Evolutionary conservation across 1,140 invertebrate genomes (phyloP), one percentile per base, ranked within the genome.

Genomic region (Megathymus violae): DNA sequence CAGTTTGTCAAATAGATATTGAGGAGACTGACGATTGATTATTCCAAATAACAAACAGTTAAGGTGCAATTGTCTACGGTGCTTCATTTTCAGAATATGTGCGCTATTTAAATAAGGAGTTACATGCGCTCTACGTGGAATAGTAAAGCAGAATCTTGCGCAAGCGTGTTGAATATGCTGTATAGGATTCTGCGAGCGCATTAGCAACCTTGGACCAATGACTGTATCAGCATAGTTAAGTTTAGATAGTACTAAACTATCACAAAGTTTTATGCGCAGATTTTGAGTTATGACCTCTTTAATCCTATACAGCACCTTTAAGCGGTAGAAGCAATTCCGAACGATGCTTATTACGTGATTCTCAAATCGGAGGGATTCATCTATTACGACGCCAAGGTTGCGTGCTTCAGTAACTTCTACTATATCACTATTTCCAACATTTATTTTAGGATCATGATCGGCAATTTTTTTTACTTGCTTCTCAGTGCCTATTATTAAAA

Each of bases 161-260:
- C 56, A 61, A 0, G 56, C 48, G 40, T 64, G 56, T 50, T 60
- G 67, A 14, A 69, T 43, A 13, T 58, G 41, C 14, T 69, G 67
- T 1, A 62, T 61, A 3, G 62, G 15, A n/a, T 52, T 34, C 41
- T 48, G 25, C 10, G 51, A 50, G 27, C 41, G 11, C 1, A 9
- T 25, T 0, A 69, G 13, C 11, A 65, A 19, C 17, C 67, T 16
- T 16, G 62, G 67, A 0, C 62, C 59, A 19, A 46, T 36, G 1
- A 70, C 58, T 4, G 62, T 38, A 27, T 64, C 67, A 19, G 46
- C 60, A 25, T 69, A 69, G 41, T 69, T 69, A 3, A 64, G 36
- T 19, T 64, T 62, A 7, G 48, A 54, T 1, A 64, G 38, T 4
- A 69, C 36, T 3, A 69, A 9, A 27, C 19, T 15, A 7, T 69